Evolutionary conservation across 2,113 vertebrate genomes (phyloP), one percentile per base, ranked within the genome.

Genomic region (Poeciliopsis turrubarensis): DNA sequence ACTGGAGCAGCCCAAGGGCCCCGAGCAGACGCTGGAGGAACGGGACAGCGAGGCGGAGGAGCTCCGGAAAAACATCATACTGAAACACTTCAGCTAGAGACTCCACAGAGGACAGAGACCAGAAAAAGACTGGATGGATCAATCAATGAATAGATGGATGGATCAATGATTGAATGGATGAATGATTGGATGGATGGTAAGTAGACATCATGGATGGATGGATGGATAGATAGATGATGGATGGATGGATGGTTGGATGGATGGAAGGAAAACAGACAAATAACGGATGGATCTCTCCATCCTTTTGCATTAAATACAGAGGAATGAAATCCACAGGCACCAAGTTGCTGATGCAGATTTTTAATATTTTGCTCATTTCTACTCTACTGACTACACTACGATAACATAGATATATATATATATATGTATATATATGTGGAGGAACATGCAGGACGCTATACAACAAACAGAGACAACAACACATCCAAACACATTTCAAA

Each of bases 11-110:
- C 92, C 93, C 0, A 96, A 96, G 60, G 95, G 95, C 66, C 94
- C 95, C 22, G 93, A 92, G 0, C 95, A 96, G 67, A 94, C 92
- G n/a, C 93, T 94, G 11, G 97, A 98, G 71, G 94, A 95, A 0
- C 81, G 95, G 26, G 97, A 98, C 85, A 92, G 94, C 0, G 94
- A 96, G 86, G 97, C 97, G 19, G 95, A 96, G 70, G 93, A 92
- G 0, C 86, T 96, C 68, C 95, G 95, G 8, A 94, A 95, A 77
- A 95, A 97, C 65, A 92, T 99, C 65, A 89, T 98, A 66, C 91
- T 96, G 29, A 95, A 95, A 88, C 95, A 98, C 86, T 98, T 98
- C 81, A 96, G 95, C 91, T 97, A 81, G 41, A 74, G 0, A 60
- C 14, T 31, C 51, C 5, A 65, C 65, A n/a, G 22, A 1, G n/a